Conservation (phyloP, 2,797 vertebrate genomes). For the Galaxias olidus region DNA sequence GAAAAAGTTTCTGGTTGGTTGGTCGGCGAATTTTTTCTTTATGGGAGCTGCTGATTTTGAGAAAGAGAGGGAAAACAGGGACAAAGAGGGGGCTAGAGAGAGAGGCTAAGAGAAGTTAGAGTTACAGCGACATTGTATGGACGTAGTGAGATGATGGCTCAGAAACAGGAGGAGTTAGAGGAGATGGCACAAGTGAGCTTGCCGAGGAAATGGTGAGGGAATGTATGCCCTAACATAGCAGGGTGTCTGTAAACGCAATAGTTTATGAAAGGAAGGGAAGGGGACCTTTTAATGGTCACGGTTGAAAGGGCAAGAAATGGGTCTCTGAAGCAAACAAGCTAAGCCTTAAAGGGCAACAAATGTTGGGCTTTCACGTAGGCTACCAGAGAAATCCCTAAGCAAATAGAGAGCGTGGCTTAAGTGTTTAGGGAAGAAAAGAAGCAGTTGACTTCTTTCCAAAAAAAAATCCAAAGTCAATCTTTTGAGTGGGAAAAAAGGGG, state of each 20-base stretch:
- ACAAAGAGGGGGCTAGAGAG: not conserved
- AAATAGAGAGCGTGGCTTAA: slow-evolving; percentile 56
- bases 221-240: slow-evolving; percentile 60
- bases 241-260: slow-evolving; percentile 76
- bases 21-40: slow-evolving; percentile 35
- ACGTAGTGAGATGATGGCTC: slow-evolving; percentile 22
- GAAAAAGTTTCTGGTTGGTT: slow-evolving; percentile 73
- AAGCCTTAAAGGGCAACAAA: slow-evolving; percentile 54
- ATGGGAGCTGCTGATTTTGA: slow-evolving; percentile 81
- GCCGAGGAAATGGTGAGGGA: slow-evolving; percentile 78
- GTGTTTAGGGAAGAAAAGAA: slow-evolving; percentile 59
- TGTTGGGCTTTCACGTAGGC: slow-evolving; percentile 39
- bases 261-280: slow-evolving; percentile 48
- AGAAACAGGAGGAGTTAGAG: slow-evolving; percentile 35
- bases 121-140: not conserved
- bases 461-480: slow-evolving; percentile 7
- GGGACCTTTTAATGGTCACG: slow-evolving; percentile 41
- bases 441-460: slow-evolving; percentile 51
- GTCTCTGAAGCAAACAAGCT: slow-evolving; percentile 50
- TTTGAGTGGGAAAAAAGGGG: slow-evolving; percentile 2
- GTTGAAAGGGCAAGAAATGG: slow-evolving; percentile 42
- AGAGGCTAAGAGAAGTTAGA: not conserved
- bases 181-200: slow-evolving; percentile 50
- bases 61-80: slow-evolving; percentile 26
- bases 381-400: slow-evolving; percentile 47